Evolutionary conservation across 1,140 invertebrate species (phyloP).

Genomic region (Drosophila watanabei): DNA sequence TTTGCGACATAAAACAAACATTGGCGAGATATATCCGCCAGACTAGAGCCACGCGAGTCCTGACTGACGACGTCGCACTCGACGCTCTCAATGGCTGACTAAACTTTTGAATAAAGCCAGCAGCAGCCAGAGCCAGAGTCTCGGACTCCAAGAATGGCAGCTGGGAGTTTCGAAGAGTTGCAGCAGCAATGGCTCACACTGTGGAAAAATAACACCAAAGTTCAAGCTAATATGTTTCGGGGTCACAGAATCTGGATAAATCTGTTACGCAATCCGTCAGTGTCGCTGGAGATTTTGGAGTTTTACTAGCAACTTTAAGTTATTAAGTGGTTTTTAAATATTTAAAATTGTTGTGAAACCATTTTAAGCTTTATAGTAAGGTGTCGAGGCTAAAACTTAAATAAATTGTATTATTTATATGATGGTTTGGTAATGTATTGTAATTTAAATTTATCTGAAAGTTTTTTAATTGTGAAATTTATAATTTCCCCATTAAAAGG

Average conservation of each 20-base stretch:
- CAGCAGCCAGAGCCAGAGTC: conserved; percentile 18
- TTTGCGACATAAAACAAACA: conserved; percentile 84
- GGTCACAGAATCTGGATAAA: neutral
- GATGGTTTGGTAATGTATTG: no score
- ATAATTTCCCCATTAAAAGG: no score
- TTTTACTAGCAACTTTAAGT: neutral
- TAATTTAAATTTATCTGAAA: no score
- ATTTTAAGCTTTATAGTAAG: neutral
- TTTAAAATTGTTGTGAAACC: neutral
- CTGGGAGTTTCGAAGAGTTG: conserved; percentile 45
- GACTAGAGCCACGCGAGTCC: conserved; percentile 58
- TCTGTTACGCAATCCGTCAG: neutral
- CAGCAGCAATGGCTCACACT: conserved; percentile 44
- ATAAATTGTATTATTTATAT: no score
- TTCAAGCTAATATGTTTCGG: conserved; percentile 12
- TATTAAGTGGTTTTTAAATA: neutral
- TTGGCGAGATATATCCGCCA: conserved; percentile 72
- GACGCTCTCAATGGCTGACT: conserved; percentile 78
- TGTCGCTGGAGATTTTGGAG: neutral
- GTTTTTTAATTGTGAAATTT: no score
- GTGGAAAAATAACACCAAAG: conserved; percentile 11
- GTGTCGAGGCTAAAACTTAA: no score
- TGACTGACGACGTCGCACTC: conserved; percentile 71
- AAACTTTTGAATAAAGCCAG: conserved; percentile 81
- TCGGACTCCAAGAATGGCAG: conserved; percentile 25